A percentile compares a stretch with the other conserved stretches of the same genome.
Evolutionary conservation across 2,888 invertebrate genomes (phyloP).

Genomic region (Eupithecia subumbrata): DNA sequence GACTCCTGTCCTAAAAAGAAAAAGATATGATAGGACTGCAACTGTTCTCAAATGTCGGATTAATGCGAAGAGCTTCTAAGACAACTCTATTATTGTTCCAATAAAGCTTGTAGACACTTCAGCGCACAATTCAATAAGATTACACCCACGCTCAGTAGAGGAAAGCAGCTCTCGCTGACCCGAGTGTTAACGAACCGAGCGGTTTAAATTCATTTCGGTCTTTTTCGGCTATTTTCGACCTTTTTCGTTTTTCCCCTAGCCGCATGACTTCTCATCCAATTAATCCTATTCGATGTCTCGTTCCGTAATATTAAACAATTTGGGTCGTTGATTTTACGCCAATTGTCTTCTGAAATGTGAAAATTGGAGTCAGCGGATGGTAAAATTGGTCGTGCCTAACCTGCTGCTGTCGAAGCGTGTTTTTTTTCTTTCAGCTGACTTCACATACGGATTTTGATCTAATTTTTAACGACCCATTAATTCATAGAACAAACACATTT

Average conservation of each 20-base stretch:
- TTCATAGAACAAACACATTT: neutral
- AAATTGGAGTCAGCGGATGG: slow-evolving; percentile 21
- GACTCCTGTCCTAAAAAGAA: too few relatives aligned
- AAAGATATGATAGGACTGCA: neutral
- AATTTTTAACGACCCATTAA: neutral
- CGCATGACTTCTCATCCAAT: slow-evolving; percentile 43
- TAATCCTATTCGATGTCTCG: slow-evolving; percentile 41
- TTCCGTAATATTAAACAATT: slow-evolving; percentile 36
- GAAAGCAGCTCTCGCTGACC: neutral
- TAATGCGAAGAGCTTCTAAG: slow-evolving; percentile 9
- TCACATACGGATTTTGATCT: neutral
- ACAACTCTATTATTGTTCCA: slow-evolving; percentile 24
- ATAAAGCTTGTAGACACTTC: slow-evolving; percentile 23
- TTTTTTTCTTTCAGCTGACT: neutral
- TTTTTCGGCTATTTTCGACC: slow-evolving; percentile 37
- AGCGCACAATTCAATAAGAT: slow-evolving; percentile 35
- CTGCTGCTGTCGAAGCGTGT: neutral
- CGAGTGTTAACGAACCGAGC: slow-evolving; percentile 40
- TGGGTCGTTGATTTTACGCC: slow-evolving; percentile 34
- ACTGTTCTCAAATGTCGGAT: neutral
- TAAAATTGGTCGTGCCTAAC: slow-evolving; percentile 1
- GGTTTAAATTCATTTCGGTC: slow-evolving; percentile 39
- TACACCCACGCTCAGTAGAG: slow-evolving; percentile 26
- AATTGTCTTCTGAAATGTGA: slow-evolving; percentile 30
- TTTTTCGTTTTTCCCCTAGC: slow-evolving; percentile 29